These are phyloP conservation scores for Crematogaster levior DNA, from an alignment of 2,888 invertebrate species.

Conservation along the genomic window DNA sequence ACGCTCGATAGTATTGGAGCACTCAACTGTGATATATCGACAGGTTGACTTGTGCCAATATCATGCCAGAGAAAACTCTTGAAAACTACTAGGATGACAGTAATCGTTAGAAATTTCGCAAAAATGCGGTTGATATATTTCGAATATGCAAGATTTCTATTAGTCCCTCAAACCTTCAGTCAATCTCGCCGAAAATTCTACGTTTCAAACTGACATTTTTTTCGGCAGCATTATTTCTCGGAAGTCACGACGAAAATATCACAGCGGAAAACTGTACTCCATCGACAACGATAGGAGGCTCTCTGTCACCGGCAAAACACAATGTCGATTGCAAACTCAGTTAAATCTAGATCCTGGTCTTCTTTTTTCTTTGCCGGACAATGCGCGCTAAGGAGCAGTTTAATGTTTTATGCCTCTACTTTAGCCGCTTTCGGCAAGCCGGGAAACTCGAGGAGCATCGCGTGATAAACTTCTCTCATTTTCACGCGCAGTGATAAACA, in stretches of 20 bases:
- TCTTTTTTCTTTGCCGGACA: constrained; percentile 3
- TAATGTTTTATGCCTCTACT: constrained; percentile 21
- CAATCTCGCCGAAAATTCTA: constrained; percentile 5
- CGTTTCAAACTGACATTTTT: background rate
- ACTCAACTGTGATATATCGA: constrained; percentile 56
- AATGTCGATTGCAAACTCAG: constrained; percentile 30
- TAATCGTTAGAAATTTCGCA: constrained; percentile 42
- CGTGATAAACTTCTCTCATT: constrained; percentile 33
- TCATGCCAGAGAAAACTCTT: constrained; percentile 40
- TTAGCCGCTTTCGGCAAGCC: constrained; percentile 12
- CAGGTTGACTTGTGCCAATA: constrained; percentile 54
- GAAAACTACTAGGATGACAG: constrained; percentile 39
- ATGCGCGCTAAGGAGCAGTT: constrained; percentile 23
- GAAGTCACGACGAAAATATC: constrained; percentile 6
- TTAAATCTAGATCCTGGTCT: constrained; percentile 3
- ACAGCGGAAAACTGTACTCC: background rate
- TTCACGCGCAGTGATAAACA: constrained; percentile 33
- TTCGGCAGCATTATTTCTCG: background rate
- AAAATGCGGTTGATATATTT: constrained; percentile 25
- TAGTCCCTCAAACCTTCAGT: background rate
- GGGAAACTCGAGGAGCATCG: background rate
- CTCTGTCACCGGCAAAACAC: constrained; percentile 27
- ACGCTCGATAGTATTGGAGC: constrained; percentile 57
- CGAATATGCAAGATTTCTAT: constrained; percentile 37
- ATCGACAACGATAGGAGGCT: constrained; percentile 3